Evolutionary conservation across 2,113 vertebrate genomes (phyloP).

Genomic region (Ifrita kowaldi): DNA sequence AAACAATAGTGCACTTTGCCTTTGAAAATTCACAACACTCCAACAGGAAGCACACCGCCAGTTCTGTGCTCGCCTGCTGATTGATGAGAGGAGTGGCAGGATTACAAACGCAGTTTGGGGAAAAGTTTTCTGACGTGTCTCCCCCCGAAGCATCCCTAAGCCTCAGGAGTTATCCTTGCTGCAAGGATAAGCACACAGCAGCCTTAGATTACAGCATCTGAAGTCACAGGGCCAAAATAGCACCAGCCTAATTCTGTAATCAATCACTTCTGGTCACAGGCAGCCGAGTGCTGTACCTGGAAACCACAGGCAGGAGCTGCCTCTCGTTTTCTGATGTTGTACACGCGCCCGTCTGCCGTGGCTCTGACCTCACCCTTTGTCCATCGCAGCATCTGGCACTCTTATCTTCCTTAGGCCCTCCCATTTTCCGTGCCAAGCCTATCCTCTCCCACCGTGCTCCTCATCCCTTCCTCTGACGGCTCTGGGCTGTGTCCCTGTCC

Average conservation of each 20-base stretch:
- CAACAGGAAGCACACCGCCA: conserved; percentile 29
- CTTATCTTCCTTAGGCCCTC: not conserved
- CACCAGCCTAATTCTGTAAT: conserved; percentile 7
- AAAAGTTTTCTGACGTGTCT: not conserved
- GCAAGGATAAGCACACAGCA: not conserved
- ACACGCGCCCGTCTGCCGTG: not conserved
- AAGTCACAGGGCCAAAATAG: conserved; percentile 57
- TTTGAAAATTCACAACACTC: conserved; percentile 29
- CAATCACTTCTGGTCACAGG: not conserved
- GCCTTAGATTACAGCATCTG: conserved; percentile 32
- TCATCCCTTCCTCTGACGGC: not conserved
- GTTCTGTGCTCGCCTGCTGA: not conserved
- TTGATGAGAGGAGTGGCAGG: conserved; percentile 55
- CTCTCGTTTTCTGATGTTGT: not conserved
- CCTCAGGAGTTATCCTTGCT: not conserved
- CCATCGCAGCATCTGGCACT: not conserved
- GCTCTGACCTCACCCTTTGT: conserved; percentile 35
- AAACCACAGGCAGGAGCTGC: not conserved
- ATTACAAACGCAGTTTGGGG: not conserved
- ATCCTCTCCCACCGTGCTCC: not conserved
- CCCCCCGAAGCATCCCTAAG: not conserved
- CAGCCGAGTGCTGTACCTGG: not conserved
- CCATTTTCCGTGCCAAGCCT: conserved; percentile 44
- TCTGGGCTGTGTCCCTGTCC: not conserved
- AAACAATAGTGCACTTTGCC: conserved; percentile 65